Evolutionary conservation across 2,888 invertebrate genomes (phyloP).

Genomic region (Phaonia tiefii): DNA sequence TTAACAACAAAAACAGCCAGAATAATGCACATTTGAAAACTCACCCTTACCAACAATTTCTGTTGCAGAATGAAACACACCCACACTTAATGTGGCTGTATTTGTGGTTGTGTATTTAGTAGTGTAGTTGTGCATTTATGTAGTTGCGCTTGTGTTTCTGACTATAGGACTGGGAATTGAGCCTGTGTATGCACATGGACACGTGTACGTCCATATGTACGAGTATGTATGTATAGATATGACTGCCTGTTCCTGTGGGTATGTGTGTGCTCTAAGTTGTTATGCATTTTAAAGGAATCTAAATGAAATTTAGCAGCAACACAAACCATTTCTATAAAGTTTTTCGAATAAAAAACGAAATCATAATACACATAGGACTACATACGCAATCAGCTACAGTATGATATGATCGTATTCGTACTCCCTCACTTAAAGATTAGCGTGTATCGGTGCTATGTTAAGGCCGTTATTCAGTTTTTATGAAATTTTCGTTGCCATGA

Average conservation of each 20-base stretch:
- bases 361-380: neutral
- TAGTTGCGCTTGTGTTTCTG: neutral
- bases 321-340: slow-evolving; percentile 40
- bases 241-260: neutral
- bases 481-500: no score
- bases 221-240: neutral
- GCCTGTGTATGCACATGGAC: no score
- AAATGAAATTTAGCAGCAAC: slow-evolving; percentile 44
- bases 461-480: no score
- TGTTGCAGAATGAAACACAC: slow-evolving; percentile 60
- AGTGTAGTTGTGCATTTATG: neutral
- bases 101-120: neutral
- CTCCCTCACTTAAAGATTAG: no score
- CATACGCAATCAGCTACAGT: no score
- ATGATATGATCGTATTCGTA: no score
- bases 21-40: slow-evolving; percentile 62
- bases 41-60: slow-evolving; percentile 50
- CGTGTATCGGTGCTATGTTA: no score
- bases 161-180: neutral
- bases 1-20: slow-evolving; percentile 48
- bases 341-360: neutral
- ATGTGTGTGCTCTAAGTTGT: neutral
- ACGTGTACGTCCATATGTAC: no score
- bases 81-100: slow-evolving; percentile 49
- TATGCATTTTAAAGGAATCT: slow-evolving; percentile 47